phyloP scores from a whole-genome alignment of 2,888 invertebrate genomes.

The Lasiommata megera region DNA sequence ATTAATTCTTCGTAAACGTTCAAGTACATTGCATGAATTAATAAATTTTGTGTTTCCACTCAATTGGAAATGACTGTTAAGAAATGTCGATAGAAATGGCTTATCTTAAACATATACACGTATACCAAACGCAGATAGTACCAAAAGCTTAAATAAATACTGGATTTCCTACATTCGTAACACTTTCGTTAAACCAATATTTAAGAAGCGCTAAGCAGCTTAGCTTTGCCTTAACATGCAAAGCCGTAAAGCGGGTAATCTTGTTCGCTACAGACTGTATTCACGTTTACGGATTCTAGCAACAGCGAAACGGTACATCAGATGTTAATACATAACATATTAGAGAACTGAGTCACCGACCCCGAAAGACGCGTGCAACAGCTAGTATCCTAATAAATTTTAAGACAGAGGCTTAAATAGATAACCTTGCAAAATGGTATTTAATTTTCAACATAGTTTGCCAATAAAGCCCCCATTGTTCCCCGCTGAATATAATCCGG shows the following conservation, averaged over 20 bases:
- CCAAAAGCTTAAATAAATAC: constrained; percentile 13
- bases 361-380: too few relatives aligned
- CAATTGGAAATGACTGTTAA: too few relatives aligned
- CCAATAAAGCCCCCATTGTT: constrained; percentile 8
- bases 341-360: too few relatives aligned
- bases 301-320: too few relatives aligned
- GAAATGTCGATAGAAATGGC: too few relatives aligned
- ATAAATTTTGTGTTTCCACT: too few relatives aligned
- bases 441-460: constrained; percentile 7
- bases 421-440: background rate
- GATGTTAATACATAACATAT: too few relatives aligned
- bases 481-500: constrained; percentile 3
- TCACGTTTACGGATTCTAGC: too few relatives aligned
- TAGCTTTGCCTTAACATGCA: background rate
- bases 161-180: constrained; percentile 1
- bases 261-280: background rate
- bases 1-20: too few relatives aligned
- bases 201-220: constrained; percentile 2
- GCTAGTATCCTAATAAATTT: background rate
- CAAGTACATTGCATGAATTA: too few relatives aligned
- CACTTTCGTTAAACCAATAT: constrained; percentile 5
- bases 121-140: background rate
- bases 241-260: constrained; percentile 7
- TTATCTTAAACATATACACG: too few relatives aligned
- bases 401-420: background rate